Evolutionary conservation across 2,113 vertebrate genomes (phyloP), one percentile per base, ranked within the genome.

Genomic region (Orthochromis indermauri): DNA sequence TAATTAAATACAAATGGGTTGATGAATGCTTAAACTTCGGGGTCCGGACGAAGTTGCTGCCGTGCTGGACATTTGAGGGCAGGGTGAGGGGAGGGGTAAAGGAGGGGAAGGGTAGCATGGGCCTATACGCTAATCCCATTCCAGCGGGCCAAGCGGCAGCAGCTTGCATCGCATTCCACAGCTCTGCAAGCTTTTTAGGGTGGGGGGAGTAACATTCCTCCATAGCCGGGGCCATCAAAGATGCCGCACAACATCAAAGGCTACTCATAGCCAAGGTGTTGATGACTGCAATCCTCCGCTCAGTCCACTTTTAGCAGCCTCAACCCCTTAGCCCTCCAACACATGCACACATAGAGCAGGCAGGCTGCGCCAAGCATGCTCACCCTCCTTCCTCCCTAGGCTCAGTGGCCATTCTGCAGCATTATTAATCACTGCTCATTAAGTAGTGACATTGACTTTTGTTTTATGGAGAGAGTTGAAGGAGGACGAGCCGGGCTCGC

Each of bases 111-210:
- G 92, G 90, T 83, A 84, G 55, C 82, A 66, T 84, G 81, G 88
- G 88, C 82, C 88, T 85, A 42, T 80, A 85, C 93, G 96, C 95
- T 96, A 96, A 96, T 96, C 95, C 90, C 95, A 95, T 96, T 96
- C 96, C 95, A 94, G 94, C 78, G 40, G 94, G 92, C 93, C 71
- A 79, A 93, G 95, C 94, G 91, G 90, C 90, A 93, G 93, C 89
- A 93, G 96, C 95, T 94, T 95, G 95, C 80, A 51, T 94, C 35
- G 35, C 96, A 97, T 97, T 96, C 96, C 96, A 94, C 94, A 94
- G 93, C 94, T 94, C 86, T 91, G 95, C 95, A 94, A 95, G 93
- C 95, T 95, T 96, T 97, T 92, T 83, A 90, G 87, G 91, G 24
- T 91, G 92, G 71, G 85, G 90, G 47, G 89, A 80, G 93, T 83